Base-by-base conservation (phyloP, 2,797 vertebrate species). In the Hozukius guyotensis region DNA sequence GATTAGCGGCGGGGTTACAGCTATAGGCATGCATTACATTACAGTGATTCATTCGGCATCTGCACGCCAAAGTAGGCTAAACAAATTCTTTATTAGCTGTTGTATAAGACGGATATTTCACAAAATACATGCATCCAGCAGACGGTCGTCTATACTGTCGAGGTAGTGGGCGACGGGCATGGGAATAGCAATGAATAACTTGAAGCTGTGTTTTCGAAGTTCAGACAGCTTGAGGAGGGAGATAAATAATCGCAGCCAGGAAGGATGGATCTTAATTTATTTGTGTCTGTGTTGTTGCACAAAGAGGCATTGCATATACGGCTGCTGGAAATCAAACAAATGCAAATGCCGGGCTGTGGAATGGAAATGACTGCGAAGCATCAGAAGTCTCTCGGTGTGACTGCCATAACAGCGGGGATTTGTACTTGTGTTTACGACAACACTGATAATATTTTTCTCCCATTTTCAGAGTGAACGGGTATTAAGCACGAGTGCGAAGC, bases 321-420 rank as follows among this genome's bases (percentile, higher is more conserved):
- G 72, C 88, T 83, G 82, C 87, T 87, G 85, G 79, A 89, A 91
- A 90, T 93, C 91, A 94, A 94, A 93, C 87, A 86, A 81, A 94
- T 94, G 92, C 89, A 93, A 94, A 93, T 92, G 84, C 32, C 18
- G 69, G 29, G 59, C 86, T 71, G 85, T 81, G 78, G 88, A 88
- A 91, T 82, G 85, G 74, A 92, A 93, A 88, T 74, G 88, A 84
- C 84, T 75, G 87, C 2, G 49, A 83, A 90, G 88, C 88, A 89
- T 93, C 91, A 89, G 69, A 92, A 82, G 87, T 84, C 75, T 87
- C 83, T 72, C 71, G 46, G 83, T 62, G 20, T 22, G 86, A 69
- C 83, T 66, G 82, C 85, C 72, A n/a, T 64, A 87, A 75, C 90
- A 90, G 86, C 72, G 4, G 87, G 89, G 90, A 93, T 90, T 94